Conservation (phyloP, 1,140 invertebrate genomes). For the Dermatophagoides farinae region DNA sequence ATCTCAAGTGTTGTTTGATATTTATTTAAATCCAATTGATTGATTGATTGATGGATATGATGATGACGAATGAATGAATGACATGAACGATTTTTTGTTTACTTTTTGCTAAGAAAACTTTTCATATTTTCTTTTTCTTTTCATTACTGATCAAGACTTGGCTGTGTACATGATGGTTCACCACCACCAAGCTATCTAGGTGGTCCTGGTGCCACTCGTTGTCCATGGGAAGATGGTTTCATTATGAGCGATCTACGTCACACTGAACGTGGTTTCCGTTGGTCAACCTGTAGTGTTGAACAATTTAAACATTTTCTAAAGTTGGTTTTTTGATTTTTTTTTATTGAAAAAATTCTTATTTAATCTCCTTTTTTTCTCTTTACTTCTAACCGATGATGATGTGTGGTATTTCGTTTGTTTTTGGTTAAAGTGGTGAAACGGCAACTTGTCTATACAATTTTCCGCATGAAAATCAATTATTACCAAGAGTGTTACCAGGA, state of each 20-base stretch:
- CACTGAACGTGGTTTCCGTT: constrained; percentile 79
- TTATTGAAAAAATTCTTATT: background rate
- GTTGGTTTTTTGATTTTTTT: constrained; percentile 33
- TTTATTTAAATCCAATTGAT: background rate
- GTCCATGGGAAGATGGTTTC: constrained; percentile 83
- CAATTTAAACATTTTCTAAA: constrained; percentile 89
- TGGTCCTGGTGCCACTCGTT: constrained; percentile 81
- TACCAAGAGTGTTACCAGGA: constrained; percentile 68
- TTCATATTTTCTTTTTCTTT: background rate
- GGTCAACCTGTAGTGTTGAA: constrained; percentile 78
- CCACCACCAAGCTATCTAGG: constrained; percentile 79
- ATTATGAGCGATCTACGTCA: constrained; percentile 87
- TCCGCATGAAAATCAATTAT: constrained; percentile 75
- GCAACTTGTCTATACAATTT: constrained; percentile 76
- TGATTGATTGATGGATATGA: too few relatives aligned
- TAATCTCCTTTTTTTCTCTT: background rate
- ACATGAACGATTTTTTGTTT: too few relatives aligned
- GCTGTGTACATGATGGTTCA: constrained; percentile 81
- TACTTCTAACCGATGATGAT: too few relatives aligned
- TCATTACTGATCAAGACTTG: constrained; percentile 26
- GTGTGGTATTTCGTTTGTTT: too few relatives aligned
- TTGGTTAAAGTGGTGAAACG: constrained; percentile 54
- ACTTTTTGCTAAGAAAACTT: too few relatives aligned
- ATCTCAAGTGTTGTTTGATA: background rate
- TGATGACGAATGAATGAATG: too few relatives aligned